Conservation (phyloP, 1,140 invertebrate species). For the Drosophila fuyamai region DNA sequence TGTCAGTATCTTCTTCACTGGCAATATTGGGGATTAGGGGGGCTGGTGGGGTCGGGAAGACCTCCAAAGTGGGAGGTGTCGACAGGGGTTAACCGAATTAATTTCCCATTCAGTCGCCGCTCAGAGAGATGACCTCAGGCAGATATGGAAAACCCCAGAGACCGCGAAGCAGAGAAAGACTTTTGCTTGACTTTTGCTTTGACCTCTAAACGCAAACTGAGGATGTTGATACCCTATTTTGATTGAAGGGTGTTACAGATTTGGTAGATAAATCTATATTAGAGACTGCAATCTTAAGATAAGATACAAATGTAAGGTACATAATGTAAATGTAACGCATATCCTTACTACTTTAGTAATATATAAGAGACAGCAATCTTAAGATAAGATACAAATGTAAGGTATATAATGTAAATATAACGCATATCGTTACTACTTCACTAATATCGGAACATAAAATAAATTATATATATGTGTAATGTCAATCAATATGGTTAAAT, state of each 20-base stretch:
- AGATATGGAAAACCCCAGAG: constrained; percentile 48
- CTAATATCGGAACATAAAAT: too few species aligned
- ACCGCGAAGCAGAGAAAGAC: constrained; percentile 19
- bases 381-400: too few species aligned
- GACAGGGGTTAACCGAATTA: constrained; percentile 80
- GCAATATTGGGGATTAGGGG: constrained; percentile 7
- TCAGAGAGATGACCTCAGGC: constrained; percentile 54
- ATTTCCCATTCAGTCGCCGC: constrained; percentile 70
- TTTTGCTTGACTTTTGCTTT: constrained; percentile 49
- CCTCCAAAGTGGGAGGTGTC: constrained; percentile 68
- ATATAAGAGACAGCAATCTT: too few species aligned
- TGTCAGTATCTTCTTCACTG: constrained; percentile 40
- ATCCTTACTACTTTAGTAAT: too few species aligned
- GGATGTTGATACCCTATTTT: constrained; percentile 8
- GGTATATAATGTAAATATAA: too few species aligned
- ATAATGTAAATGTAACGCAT: too few species aligned
- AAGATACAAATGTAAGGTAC: too few species aligned
- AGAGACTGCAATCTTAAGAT: too few species aligned
- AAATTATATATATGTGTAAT: too few species aligned
- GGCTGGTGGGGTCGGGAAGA: constrained; percentile 19
- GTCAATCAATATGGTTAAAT: too few species aligned
- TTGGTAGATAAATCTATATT: background rate
- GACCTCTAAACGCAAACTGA: constrained; percentile 4
- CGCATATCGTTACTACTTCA: too few species aligned
- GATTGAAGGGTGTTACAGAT: background rate